Conservation (phyloP, 2,113 vertebrate genomes). For the Boulengeromyrus knoepffleri region DNA sequence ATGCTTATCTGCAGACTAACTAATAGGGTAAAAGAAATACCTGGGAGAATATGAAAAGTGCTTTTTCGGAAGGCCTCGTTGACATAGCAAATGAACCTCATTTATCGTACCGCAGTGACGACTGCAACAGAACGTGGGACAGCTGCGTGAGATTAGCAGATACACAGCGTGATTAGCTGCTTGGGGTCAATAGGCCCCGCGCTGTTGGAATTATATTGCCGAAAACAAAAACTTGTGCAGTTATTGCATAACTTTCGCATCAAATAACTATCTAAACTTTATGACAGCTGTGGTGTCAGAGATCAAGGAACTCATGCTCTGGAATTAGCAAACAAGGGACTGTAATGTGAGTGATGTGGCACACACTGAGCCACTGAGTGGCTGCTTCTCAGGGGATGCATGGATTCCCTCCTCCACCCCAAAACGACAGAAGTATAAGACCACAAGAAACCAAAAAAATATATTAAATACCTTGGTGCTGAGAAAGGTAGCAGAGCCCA, state of each 20-base stretch:
- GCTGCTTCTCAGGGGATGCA: neutral
- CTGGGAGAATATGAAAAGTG: neutral
- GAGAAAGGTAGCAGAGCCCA: neutral
- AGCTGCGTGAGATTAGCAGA: neutral
- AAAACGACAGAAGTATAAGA: neutral
- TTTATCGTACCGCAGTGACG: neutral
- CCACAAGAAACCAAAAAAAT: neutral
- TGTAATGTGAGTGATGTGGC: neutral
- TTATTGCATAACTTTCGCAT: neutral
- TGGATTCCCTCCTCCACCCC: neutral
- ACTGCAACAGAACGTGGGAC: neutral
- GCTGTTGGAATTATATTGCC: neutral
- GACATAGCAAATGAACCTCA: neutral
- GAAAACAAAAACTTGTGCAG: neutral
- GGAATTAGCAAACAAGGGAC: neutral
- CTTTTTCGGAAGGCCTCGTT: neutral
- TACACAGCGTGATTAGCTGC: too few relatives aligned
- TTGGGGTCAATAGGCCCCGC: neutral
- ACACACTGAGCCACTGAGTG: neutral
- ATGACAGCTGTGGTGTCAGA: neutral
- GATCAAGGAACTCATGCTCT: neutral
- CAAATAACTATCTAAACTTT: neutral
- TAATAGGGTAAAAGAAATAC: neutral
- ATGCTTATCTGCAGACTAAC: neutral
- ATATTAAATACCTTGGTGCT: neutral